A percentile compares a stretch with the other conserved stretches of the same genome.
Evolutionary conservation across 2,888 invertebrate species (phyloP).

Genomic region (Xestia c-nigrum): DNA sequence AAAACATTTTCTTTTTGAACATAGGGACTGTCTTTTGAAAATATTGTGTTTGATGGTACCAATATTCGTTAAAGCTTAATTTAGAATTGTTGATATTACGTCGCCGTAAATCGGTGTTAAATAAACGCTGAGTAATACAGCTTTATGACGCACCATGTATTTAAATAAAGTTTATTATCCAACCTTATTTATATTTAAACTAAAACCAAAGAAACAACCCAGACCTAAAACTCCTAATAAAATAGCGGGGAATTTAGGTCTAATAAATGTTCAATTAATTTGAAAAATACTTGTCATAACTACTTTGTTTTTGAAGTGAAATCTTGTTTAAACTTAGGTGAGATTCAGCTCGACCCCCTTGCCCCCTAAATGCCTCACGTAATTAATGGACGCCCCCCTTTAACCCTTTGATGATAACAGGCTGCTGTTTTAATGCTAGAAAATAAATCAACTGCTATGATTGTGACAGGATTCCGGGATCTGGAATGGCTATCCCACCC

Average conservation of each 20-base stretch:
- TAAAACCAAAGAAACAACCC: background rate
- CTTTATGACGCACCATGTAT: too few species aligned
- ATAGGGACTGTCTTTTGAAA: background rate
- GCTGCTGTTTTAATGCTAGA: background rate
- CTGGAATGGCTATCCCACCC: slow-evolving; percentile 76
- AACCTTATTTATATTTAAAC: too few species aligned
- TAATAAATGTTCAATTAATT: background rate
- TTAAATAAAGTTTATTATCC: too few species aligned
- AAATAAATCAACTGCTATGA: background rate
- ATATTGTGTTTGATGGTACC: background rate
- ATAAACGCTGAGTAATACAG: too few species aligned
- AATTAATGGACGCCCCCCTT: too few species aligned
- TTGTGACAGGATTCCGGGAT: slow-evolving; percentile 69
- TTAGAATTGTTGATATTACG: too few species aligned
- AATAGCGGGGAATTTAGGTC: background rate
- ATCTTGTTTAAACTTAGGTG: too few species aligned
- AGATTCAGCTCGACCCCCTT: too few species aligned
- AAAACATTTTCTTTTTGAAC: background rate
- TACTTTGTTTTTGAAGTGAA: background rate
- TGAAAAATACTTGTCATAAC: background rate
- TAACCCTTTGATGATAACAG: background rate
- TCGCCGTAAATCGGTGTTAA: too few species aligned
- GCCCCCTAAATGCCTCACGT: too few species aligned
- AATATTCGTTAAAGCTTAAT: too few species aligned
- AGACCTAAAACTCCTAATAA: too few species aligned